Evolutionary conservation across 2,113 vertebrate genomes (phyloP), one percentile per base, ranked within the genome.

Genomic region (Cygnus buccinator): DNA sequence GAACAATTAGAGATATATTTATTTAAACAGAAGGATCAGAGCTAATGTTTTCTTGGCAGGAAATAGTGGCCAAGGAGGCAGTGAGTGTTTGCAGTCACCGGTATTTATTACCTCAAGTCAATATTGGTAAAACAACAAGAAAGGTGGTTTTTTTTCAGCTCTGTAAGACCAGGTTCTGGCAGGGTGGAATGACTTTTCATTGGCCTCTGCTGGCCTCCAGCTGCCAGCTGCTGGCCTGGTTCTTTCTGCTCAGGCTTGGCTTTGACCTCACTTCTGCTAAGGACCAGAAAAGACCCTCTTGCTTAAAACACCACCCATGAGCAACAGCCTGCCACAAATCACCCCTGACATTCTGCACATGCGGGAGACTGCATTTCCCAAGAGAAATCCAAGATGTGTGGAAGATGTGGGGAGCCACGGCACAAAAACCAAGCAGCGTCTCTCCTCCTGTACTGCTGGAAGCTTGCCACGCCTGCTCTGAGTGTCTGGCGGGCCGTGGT

Each of bases 291-390:
- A 65, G 66, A 11, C 23, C 6, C 70, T 26, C 59, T 2, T 2
- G 22, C 35, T 76, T 14, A 16, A 48, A 81, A 25, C 5, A 43
- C 59, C 21, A 44, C 7, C 13, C 4, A 1, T 75, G 39, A 87
- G 28, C 41, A 62, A 33, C 44, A 90, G 33, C 23, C 59, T 77
- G 21, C 44, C n/a, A 59, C n/a, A 63, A 41, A 67, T 37, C 25
- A 62, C 9, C 7, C 17, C 37, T 44, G 44, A 31, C 29, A 54
- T 65, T n/a, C 41, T 54, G 50, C 25, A 74, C 2, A 48, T 19
- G 6, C 2, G 0, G 6, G 18, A 35, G 0, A 23, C 22, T 4
- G 18, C 0, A 0, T 73, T 52, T 48, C 44, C 28, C 15, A 50
- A 25, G 41, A 80, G n/a, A 28, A 33, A 16, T 55, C 44, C 58